Base-by-base conservation (phyloP, 2,888 invertebrate species). In the Pollenia griseotomentosa region DNA sequence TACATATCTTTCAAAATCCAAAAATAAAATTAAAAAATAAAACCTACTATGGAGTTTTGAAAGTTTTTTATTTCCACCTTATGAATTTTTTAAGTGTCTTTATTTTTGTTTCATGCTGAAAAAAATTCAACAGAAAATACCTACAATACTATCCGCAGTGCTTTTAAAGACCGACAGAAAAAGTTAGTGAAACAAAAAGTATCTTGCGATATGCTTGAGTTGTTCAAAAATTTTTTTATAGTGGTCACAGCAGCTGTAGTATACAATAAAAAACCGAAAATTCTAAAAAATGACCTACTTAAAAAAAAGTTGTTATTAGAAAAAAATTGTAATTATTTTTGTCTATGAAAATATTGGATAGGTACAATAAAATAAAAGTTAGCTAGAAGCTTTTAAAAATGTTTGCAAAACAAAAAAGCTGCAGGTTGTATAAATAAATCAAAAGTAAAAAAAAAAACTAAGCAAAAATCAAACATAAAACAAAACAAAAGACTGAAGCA, bases 401-500 rank as follows among this genome's bases (percentile, higher is more conserved):
- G 12, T 53, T 82, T 46, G 66, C 74, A 70, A 75, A 55, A 44
- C 23, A 16, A 61, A 68, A 75, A 59, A 75, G 59, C 68, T 19
- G 23, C 59, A 12, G 63, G 2, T 33, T 75, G 65, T 44, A 33
- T 51, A 16, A 46, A 61, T 33, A 63, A 65, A 65, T 40, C n/a
- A 33, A 71, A 80, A 14, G 12, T 33, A 23, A 44, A 53, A 75
- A 75, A 53, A 53, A 68, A 70, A 55, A 83, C 44, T 55, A 88
- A 83, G 16, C 44, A 55, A 61, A 48, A 78, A 55, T 3, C 12
- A 9, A 68, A 53, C 68, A 33, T 57, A 61, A 57, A 70, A 46
- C 23, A 55, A 68, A 66, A 83, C 85, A 85, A 85, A 85, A 85
- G 81, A 85, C 73, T 85, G 59, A 82, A 82, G 82, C 65, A 78